Evolutionary conservation across 1,140 invertebrate species (phyloP).

Genomic region (Epicauta chinensis): DNA sequence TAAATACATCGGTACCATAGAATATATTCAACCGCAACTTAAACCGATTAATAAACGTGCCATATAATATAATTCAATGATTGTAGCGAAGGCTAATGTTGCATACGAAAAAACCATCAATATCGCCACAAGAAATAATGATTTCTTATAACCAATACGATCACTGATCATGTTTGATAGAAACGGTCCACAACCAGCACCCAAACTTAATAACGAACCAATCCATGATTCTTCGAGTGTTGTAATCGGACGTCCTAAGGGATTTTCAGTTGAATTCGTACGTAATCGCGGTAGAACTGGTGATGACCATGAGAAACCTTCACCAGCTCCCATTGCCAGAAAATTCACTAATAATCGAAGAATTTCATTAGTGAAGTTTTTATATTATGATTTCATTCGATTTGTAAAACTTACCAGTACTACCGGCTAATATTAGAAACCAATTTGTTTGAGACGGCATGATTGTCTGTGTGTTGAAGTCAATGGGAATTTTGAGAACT

Average conservation of each 20-base stretch:
- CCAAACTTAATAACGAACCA: slow-evolving; percentile 69
- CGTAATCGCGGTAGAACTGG: slow-evolving; percentile 56
- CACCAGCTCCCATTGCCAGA: slow-evolving; percentile 55
- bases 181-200: slow-evolving; percentile 55
- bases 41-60: slow-evolving; percentile 44
- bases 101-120: slow-evolving; percentile 42
- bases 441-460: too few relatives aligned
- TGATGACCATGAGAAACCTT: slow-evolving; percentile 66
- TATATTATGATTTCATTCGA: too few relatives aligned
- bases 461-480: too few relatives aligned
- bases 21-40: slow-evolving; percentile 43
- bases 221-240: slow-evolving; percentile 66
- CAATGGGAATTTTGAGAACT: too few relatives aligned
- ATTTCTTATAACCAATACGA: slow-evolving; percentile 45
- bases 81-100: slow-evolving; percentile 40
- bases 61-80: slow-evolving; percentile 35
- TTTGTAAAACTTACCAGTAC: too few relatives aligned
- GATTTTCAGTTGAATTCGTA: slow-evolving; percentile 23
- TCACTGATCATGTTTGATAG: slow-evolving; percentile 58
- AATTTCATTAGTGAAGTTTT: too few relatives aligned
- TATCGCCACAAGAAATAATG: slow-evolving; percentile 37
- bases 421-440: too few relatives aligned
- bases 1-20: slow-evolving; percentile 46
- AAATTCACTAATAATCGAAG: too few relatives aligned
- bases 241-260: slow-evolving; percentile 38